Percentiles rank a stretch among this genome's conserved stretches.
Conservation (phyloP, 1,140 invertebrate species). For the Plodia interpunctella region DNA sequence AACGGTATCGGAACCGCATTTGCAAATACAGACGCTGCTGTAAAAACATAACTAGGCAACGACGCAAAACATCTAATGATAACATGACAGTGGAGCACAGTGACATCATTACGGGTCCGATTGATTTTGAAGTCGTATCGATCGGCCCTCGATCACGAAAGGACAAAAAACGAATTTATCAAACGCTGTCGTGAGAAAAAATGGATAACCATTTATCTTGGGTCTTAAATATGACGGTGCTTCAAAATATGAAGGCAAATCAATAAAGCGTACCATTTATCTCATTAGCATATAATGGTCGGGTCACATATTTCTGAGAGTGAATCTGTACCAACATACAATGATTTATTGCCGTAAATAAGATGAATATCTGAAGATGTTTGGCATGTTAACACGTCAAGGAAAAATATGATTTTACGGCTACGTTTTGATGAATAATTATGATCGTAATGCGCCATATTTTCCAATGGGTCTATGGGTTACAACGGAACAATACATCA, state of each 20-base stretch:
- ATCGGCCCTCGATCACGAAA: neutral
- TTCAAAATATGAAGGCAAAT: constrained; percentile 8
- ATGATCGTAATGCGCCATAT: neutral
- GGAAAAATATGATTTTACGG: neutral
- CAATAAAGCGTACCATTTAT: neutral
- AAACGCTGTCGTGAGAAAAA: constrained; percentile 6
- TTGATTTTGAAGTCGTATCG: neutral
- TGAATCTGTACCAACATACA: neutral
- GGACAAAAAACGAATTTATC: constrained; percentile 10
- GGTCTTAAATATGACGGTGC: constrained; percentile 6
- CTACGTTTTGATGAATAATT: neutral
- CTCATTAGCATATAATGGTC: neutral
- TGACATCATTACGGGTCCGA: constrained; percentile 13
- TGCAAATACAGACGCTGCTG: constrained; percentile 25
- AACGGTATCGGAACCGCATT: constrained; percentile 34
- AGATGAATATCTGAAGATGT: neutral
- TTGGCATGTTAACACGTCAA: constrained; percentile 5
- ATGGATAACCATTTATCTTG: neutral
- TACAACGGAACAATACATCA: too few species aligned
- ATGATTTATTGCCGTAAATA: neutral
- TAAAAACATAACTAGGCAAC: constrained; percentile 30
- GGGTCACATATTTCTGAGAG: constrained; percentile 3
- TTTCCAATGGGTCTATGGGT: too few species aligned
- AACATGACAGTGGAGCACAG: constrained; percentile 13
- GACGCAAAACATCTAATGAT: constrained; percentile 17